Conservation (phyloP, 2,888 invertebrate species). For the Lycia hirtaria region DNA sequence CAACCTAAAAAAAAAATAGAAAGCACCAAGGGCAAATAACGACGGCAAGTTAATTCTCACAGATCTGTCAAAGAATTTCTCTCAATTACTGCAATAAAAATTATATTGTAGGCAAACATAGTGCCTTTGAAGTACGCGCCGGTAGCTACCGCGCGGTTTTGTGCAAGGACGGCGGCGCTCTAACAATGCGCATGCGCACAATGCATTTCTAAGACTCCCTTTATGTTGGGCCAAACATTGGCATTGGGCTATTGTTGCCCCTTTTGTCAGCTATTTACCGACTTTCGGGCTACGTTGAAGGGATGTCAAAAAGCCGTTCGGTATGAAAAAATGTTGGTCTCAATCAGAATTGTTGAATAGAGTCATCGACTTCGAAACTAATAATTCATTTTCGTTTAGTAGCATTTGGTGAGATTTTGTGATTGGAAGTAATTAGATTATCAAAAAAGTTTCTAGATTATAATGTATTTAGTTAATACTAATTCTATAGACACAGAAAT, state of each 20-base stretch:
- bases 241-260: constrained; percentile 75
- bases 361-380: constrained; percentile 59
- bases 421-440: constrained; percentile 50
- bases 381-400: constrained; percentile 54
- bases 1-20: constrained; percentile 51
- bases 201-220: constrained; percentile 74
- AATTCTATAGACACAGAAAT: too few species aligned
- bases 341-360: constrained; percentile 61
- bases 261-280: constrained; percentile 82
- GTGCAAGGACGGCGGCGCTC: constrained; percentile 63
- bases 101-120: constrained; percentile 81
- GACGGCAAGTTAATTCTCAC: constrained; percentile 55
- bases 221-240: constrained; percentile 83
- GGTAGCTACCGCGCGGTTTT: constrained; percentile 81
- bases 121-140: constrained; percentile 68
- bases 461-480: too few species aligned
- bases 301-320: constrained; percentile 61
- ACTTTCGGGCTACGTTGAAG: constrained; percentile 79
- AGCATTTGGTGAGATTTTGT: constrained; percentile 43
- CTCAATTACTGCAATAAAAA: constrained; percentile 83
- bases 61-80: constrained; percentile 57
- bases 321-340: constrained; percentile 60
- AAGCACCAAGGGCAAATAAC: constrained; percentile 60
- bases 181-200: constrained; percentile 73
- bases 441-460: too few species aligned